phyloP scores from a whole-genome alignment of 2,888 invertebrate species.

The Agrilus cyanescens region DNA sequence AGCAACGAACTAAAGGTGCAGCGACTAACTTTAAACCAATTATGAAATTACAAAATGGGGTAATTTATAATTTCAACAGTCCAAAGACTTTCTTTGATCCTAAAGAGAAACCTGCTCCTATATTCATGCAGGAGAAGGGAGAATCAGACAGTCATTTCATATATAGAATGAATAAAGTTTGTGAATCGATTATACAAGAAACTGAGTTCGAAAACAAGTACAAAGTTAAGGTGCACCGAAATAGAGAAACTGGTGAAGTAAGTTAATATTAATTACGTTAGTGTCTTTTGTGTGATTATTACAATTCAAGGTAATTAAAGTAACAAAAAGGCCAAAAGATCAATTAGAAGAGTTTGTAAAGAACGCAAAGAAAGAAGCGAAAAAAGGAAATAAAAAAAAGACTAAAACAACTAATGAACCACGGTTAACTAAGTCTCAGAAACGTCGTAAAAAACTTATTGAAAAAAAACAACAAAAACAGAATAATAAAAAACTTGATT shows the following conservation, averaged over 20 bases:
- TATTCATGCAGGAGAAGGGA: conserved; percentile 46
- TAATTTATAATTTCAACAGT: conserved; percentile 3
- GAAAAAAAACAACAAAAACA: conserved; percentile 36
- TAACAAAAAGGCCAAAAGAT: conserved; percentile 41
- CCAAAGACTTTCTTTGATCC: background rate
- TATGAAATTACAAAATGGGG: conserved; percentile 10
- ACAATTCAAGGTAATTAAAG: conserved; percentile 27
- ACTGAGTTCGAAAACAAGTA: conserved; percentile 50
- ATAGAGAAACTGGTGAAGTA: conserved; percentile 40
- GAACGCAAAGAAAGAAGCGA: conserved; percentile 17
- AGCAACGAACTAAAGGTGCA: conserved; percentile 9
- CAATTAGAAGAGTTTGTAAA: conserved; percentile 41
- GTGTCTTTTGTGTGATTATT: no score
- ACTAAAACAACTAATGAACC: conserved; percentile 16
- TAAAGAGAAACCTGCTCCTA: conserved; percentile 37
- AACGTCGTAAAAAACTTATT: conserved; percentile 39
- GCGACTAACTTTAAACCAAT: conserved; percentile 4
- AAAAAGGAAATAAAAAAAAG: conserved; percentile 24
- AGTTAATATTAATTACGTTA: conserved; percentile 4
- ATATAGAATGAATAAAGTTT: conserved; percentile 51
- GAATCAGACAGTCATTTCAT: conserved; percentile 54
- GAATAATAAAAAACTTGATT: conserved; percentile 18
- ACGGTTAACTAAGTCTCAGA: conserved; percentile 42
- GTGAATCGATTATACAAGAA: conserved; percentile 49
- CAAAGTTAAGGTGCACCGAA: conserved; percentile 43